phyloP scores from a whole-genome alignment of 2,113 vertebrate species.

The Bubo scandiacus region DNA sequence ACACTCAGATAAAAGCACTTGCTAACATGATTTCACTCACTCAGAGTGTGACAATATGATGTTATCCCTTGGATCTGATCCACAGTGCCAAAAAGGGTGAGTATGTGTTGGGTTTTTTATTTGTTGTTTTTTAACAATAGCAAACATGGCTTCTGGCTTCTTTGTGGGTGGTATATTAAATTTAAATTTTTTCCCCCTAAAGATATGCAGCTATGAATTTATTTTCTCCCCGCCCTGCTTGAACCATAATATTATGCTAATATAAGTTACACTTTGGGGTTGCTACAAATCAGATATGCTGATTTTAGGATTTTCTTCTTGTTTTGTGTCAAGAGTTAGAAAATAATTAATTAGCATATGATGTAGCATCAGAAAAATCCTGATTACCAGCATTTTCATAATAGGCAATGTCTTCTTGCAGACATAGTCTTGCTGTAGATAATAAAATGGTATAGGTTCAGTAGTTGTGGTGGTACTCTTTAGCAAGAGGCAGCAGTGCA shows the following conservation, averaged over 20 bases:
- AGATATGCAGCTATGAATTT: background rate
- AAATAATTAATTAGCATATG: background rate
- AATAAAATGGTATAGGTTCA: background rate
- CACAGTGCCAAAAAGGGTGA: background rate
- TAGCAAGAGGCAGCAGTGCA: background rate
- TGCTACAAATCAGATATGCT: background rate
- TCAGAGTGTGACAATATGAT: background rate
- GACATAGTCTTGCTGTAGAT: background rate
- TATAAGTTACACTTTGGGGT: constrained; percentile 8
- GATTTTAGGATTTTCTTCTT: background rate
- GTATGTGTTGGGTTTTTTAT: background rate
- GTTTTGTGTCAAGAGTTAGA: background rate
- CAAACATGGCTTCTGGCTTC: constrained; percentile 16
- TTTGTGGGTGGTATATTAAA: constrained; percentile 20
- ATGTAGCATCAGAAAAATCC: background rate
- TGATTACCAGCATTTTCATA: background rate
- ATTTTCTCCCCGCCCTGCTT: background rate
- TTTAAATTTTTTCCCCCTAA: background rate
- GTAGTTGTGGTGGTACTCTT: background rate
- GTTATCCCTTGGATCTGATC: constrained; percentile 5
- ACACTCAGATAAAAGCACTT: background rate
- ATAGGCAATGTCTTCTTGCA: background rate
- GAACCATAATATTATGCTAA: constrained; percentile 20
- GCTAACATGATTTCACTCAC: background rate
- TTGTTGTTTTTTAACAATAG: background rate